phyloP scores from a whole-genome alignment of 2,797 vertebrate genomes.

The Cossypha heuglini region DNA sequence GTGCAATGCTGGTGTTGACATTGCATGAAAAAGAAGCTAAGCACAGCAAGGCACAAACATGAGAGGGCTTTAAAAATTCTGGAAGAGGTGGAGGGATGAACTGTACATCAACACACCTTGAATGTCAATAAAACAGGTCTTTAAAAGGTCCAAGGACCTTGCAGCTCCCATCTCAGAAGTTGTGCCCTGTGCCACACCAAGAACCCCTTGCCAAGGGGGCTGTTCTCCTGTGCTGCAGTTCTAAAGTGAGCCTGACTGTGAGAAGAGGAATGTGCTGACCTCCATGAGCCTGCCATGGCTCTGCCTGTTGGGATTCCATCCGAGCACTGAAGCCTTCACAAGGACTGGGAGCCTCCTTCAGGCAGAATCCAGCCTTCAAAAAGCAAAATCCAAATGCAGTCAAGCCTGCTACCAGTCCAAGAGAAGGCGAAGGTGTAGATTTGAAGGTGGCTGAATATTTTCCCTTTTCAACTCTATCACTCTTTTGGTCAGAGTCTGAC shows the following conservation, averaged over 20 bases:
- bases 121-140: background rate
- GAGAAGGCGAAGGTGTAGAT: background rate
- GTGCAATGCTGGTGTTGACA: background rate
- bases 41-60: background rate
- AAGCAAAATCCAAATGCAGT: conserved; percentile 19
- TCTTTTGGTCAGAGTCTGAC: background rate
- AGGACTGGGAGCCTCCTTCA: conserved; percentile 31
- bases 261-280: conserved; percentile 20
- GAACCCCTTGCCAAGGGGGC: background rate
- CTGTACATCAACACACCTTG: background rate
- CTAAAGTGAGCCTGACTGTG: background rate
- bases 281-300: background rate
- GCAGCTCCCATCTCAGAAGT: background rate
- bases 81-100: background rate
- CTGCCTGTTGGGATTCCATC: background rate
- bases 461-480: background rate
- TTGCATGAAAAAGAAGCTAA: background rate
- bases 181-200: background rate
- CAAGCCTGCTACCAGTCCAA: conserved; percentile 11
- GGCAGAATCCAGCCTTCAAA: conserved; percentile 42
- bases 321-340: background rate
- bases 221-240: background rate
- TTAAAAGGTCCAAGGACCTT: background rate
- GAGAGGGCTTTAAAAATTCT: background rate
- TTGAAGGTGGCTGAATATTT: background rate